Conservation (phyloP, 1,140 invertebrate genomes). For the Zelostemma sp. region DNA sequence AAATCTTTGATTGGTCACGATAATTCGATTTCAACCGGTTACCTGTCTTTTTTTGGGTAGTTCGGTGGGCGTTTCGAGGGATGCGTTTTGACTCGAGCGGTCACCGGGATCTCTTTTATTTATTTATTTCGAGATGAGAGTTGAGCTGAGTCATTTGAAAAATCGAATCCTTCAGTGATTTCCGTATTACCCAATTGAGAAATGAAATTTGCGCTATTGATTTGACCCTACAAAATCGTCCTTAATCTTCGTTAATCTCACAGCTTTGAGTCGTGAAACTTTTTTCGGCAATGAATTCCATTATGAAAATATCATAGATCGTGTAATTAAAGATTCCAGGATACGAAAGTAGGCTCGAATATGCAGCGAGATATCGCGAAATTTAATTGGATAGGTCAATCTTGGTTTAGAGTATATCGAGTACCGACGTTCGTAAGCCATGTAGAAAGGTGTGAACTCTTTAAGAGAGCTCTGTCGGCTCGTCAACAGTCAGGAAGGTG, state of each 20-base stretch:
- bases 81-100: neutral
- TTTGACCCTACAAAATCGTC: no score
- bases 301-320: neutral
- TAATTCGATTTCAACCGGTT: neutral
- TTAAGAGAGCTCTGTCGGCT: slow-evolving; percentile 65
- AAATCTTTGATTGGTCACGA: neutral
- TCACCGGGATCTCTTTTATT: neutral
- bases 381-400: slow-evolving; percentile 43
- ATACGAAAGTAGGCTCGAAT: slow-evolving; percentile 3
- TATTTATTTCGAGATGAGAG: neutral
- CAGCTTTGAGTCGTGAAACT: neutral
- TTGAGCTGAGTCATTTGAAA: neutral
- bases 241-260: no score
- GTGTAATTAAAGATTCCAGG: slow-evolving; percentile 1
- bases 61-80: neutral
- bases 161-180: neutral
- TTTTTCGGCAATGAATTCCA: neutral
- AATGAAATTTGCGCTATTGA: no score
- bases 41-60: neutral
- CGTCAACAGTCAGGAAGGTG: slow-evolving; percentile 67
- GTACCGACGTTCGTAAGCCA: slow-evolving; percentile 30
- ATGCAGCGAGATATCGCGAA: slow-evolving; percentile 15
- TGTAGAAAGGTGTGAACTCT: slow-evolving; percentile 67
- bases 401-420: slow-evolving; percentile 29
- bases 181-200: neutral